Evolutionary conservation across 2,888 invertebrate genomes (phyloP).

Genomic region (Leptogaster cylindrica): DNA sequence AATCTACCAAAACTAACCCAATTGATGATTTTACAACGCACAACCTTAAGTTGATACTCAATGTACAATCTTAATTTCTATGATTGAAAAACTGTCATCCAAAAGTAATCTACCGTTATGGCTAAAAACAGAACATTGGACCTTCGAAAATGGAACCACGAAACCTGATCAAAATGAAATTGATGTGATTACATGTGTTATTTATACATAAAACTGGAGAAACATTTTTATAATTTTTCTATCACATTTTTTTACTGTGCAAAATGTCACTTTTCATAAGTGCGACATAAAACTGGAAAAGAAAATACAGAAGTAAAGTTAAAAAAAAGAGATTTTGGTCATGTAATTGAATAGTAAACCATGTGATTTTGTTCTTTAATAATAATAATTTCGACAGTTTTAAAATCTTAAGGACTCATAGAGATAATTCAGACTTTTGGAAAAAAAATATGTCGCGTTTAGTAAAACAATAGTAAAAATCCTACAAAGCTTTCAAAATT

Average conservation of each 20-base stretch:
- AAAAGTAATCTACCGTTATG: too few species aligned
- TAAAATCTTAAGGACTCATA: too few species aligned
- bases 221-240: conserved; percentile 22
- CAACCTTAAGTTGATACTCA: conserved; percentile 70
- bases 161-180: conserved; percentile 15
- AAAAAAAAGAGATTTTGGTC: conserved; percentile 5
- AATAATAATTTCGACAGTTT: too few species aligned
- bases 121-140: neutral
- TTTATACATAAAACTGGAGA: neutral
- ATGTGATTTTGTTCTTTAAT: too few species aligned
- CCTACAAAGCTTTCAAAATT: too few species aligned
- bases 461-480: too few species aligned
- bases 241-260: conserved; percentile 33
- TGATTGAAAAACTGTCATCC: too few species aligned
- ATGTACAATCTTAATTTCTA: conserved; percentile 65
- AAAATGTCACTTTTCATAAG: conserved; percentile 3
- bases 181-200: conserved; percentile 27
- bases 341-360: too few species aligned
- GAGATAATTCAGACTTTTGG: too few species aligned
- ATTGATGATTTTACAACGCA: conserved; percentile 65
- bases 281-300: neutral
- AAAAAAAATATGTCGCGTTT: too few species aligned
- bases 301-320: neutral
- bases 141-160: too few species aligned
- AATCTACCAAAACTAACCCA: neutral